A percentile compares a stretch with the other conserved stretches of the same genome.
Conservation (phyloP, 2,113 vertebrate genomes). For the Collichthys lucidus region DNA sequence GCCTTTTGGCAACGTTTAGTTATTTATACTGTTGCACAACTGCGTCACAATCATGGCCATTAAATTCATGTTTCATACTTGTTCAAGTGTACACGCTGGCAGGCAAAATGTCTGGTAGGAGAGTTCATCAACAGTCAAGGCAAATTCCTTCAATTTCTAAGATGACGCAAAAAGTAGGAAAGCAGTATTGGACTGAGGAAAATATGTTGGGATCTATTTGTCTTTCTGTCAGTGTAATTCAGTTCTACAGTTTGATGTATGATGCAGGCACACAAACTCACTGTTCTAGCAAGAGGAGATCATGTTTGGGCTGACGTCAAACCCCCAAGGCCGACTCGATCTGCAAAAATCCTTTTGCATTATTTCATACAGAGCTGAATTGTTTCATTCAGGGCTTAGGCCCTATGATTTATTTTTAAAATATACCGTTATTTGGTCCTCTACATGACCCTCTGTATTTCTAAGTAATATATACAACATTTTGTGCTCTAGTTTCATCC, state of each 20-base stretch:
- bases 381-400: neutral
- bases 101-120: neutral
- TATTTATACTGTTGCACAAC: neutral
- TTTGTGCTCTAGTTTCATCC: constrained; percentile 35
- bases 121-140: neutral
- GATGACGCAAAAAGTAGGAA: neutral
- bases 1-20: neutral
- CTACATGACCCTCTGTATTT: neutral
- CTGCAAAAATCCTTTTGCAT: constrained; percentile 23
- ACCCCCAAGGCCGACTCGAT: constrained; percentile 11
- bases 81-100: neutral
- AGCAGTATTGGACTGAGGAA: neutral
- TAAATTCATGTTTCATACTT: neutral
- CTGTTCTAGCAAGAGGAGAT: neutral
- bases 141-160: constrained; percentile 4
- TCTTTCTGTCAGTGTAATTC: neutral
- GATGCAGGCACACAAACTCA: constrained; percentile 15
- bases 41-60: neutral
- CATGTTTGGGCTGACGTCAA: constrained; percentile 31
- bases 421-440: neutral
- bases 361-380: constrained; percentile 20
- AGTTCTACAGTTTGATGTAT: constrained; percentile 13
- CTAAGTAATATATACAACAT: constrained; percentile 1
- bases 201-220: neutral
- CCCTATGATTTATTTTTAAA: neutral